Evolutionary conservation across 2,113 vertebrate species (phyloP), one percentile per base, ranked within the genome.

Genomic region (Sciurus niger): DNA sequence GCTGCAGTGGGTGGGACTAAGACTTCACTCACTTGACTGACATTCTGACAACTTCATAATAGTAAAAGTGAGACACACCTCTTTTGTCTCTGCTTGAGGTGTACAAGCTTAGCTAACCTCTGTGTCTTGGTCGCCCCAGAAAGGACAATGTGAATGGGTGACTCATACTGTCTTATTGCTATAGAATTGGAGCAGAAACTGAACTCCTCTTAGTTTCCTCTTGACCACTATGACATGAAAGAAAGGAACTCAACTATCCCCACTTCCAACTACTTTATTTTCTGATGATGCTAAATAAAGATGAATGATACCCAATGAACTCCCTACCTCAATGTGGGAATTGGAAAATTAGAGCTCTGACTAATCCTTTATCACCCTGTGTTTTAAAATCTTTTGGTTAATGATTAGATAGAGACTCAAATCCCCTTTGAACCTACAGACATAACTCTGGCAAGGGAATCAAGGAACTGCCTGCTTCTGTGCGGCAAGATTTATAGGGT

Each of bases 191-290:
- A 60, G 8, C 11, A 17, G 24, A 55, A 46, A 14, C 11, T 32
- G 55, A 60, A n/a, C 20, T 28, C 18, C 20, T 2, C 6, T 0
- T 43, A 12, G 3, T 6, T 2, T 8, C 0, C 4, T 6, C 34
- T 78, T 43, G 12, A 24, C 9, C 17, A 34, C 32, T 51, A 4
- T 34, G 40, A 68, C 34, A 22, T 46, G 13, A 67, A 1, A 1
- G 25, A 5, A 25, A 46, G 0, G 13, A 2, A 72, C 65, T 40
- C 14, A 37, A 37, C 4, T 28, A 55, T 24, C 3, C 32, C 58
- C 3, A 0, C 8, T 22, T 90, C 37, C 11, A 4, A 90, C 13
- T 14, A 28, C 30, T 30, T 95, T 17, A 8, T 90, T 89, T 13
- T 32, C 43, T 70, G 0, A 1, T 84, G 37, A 37, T 48, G 18